These are phyloP conservation scores for Cygnus buccinator DNA, from an alignment of 2,113 vertebrate genomes.

Conservation along the genomic window DNA sequence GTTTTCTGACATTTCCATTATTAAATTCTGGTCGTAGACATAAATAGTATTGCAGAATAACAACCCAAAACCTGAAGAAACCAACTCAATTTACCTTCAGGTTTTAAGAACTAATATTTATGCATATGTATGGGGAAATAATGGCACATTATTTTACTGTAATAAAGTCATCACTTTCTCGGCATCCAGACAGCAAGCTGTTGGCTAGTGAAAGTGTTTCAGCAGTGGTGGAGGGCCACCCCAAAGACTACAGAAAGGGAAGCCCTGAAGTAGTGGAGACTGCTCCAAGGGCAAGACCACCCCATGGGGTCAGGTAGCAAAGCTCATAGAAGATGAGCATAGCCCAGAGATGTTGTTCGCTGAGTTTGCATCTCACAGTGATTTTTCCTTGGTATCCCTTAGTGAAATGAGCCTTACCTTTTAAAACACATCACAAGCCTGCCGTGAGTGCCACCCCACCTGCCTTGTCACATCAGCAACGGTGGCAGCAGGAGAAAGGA, in stretches of 20 bases:
- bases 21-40: constrained; percentile 1
- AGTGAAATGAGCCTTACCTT: not conserved
- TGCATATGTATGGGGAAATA: not conserved
- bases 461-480: not conserved
- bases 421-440: not conserved
- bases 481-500: not conserved
- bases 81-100: not conserved
- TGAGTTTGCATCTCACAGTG: not conserved
- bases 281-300: not conserved
- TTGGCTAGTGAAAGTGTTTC: not conserved
- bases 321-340: not conserved
- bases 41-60: constrained; percentile 53
- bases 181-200: not conserved
- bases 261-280: not conserved
- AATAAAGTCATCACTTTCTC: not conserved
- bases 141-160: not conserved
- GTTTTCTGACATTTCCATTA: constrained; percentile 58
- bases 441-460: not conserved
- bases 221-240: not conserved
- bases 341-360: not conserved
- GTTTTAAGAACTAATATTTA: constrained; percentile 22
- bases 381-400: not conserved
- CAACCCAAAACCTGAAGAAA: not conserved
- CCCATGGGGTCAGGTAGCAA: not conserved
- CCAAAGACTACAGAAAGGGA: not conserved